Conservation (phyloP, 2,113 vertebrate genomes). For the Brachypteracias leptosomus region DNA sequence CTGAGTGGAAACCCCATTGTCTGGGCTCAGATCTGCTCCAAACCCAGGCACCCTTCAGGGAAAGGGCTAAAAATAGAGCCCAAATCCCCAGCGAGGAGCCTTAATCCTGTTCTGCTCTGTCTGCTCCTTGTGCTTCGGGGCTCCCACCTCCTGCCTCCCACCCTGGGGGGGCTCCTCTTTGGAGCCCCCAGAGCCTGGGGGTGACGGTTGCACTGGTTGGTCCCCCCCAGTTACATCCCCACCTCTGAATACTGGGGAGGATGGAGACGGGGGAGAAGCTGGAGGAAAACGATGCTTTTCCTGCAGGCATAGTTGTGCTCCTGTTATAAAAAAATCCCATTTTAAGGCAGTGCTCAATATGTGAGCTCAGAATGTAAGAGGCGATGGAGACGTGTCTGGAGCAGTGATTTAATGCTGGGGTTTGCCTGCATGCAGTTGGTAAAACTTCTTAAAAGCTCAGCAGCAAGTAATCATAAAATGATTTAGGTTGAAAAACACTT, state of each 20-base stretch:
- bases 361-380: not conserved
- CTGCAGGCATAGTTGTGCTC: rapidly evolving
- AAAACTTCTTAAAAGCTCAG: not conserved
- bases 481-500: not conserved
- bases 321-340: not conserved
- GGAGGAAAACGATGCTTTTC: not conserved
- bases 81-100: not conserved
- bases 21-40: not conserved
- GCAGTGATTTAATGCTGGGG: rapidly evolving
- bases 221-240: rapidly evolving
- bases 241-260: rapidly evolving
- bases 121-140: not conserved
- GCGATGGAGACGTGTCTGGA: not conserved
- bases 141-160: not conserved
- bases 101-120: not conserved
- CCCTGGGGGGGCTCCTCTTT: not conserved
- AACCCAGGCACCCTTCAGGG: not conserved
- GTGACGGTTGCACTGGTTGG: not conserved
- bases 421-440: not conserved
- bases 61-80: not conserved
- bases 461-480: not conserved
- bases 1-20: not conserved
- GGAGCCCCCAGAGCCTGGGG: not conserved
- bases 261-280: not conserved
- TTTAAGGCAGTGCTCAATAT: not conserved